phyloP scores from a whole-genome alignment of 2,797 vertebrate species.

The Malurus splendens region DNA sequence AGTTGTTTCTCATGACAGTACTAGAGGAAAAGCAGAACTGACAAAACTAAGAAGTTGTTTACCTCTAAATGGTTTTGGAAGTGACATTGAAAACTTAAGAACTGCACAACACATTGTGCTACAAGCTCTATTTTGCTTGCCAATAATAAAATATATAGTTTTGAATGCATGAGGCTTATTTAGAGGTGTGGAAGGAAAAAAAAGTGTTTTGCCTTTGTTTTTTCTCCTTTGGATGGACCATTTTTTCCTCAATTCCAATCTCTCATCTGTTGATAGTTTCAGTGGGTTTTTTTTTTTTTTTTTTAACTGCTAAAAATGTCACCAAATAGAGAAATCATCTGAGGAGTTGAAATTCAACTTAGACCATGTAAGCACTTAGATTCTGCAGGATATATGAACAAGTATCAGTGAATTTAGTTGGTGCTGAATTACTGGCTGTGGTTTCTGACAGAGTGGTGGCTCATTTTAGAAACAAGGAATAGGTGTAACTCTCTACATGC shows the following conservation, averaged over 20 bases:
- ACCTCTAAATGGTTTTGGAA: not conserved
- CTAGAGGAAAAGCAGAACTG: not conserved
- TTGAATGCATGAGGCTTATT: not conserved
- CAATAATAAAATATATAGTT: not conserved
- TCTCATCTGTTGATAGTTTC: not conserved
- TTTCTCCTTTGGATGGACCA: not conserved
- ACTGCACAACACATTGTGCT: not conserved
- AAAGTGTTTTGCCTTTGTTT: not conserved
- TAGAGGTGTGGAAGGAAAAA: not conserved
- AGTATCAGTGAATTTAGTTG: not conserved
- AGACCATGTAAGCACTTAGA: not conserved
- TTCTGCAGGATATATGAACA: slow-evolving; percentile 8
- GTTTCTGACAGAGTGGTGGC: not conserved
- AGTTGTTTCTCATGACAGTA: not conserved
- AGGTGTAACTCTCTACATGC: slow-evolving; percentile 17
- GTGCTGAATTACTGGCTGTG: slow-evolving; percentile 28
- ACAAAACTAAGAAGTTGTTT: not conserved
- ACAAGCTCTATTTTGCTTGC: not conserved
- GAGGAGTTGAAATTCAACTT: slow-evolving; percentile 33
- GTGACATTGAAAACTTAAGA: not conserved
- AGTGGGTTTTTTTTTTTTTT: not conserved
- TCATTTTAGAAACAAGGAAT: slow-evolving; percentile 21
- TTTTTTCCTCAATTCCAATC: not conserved
- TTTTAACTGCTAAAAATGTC: not conserved
- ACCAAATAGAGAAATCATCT: not conserved